These are phyloP conservation scores for Campoletis sonorensis DNA, from an alignment of 1,140 invertebrate species.

Conservation along the genomic window DNA sequence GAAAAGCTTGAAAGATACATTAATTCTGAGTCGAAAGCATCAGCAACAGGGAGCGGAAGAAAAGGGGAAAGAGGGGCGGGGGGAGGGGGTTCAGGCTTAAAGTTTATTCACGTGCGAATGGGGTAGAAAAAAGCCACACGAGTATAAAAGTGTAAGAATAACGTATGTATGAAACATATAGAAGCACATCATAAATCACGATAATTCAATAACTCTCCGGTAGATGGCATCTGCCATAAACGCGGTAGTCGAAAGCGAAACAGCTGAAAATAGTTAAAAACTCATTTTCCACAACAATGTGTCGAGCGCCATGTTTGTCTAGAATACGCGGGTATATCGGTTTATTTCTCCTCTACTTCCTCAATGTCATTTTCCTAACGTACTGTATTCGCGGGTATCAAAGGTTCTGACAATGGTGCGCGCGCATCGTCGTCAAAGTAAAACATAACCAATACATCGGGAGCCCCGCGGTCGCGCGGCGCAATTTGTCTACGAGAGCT, in stretches of 20 bases:
- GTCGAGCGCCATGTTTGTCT: neutral
- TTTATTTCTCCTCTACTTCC: slow-evolving; percentile 6
- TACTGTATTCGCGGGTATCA: slow-evolving; percentile 9
- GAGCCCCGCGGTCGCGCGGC: slow-evolving; percentile 12
- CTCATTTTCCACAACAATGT: slow-evolving; percentile 43
- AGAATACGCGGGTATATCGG: too few species aligned
- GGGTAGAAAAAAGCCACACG: neutral
- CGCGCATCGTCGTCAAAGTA: too few species aligned
- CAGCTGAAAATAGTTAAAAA: slow-evolving; percentile 49
- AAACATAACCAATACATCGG: neutral
- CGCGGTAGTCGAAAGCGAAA: neutral
- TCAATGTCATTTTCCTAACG: slow-evolving; percentile 21
- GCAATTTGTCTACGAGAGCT: slow-evolving; percentile 54
- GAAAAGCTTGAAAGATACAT: too few species aligned
- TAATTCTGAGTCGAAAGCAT: too few species aligned
- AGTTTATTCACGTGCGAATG: slow-evolving; percentile 28
- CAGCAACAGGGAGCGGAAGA: too few species aligned
- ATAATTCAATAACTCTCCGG: slow-evolving; percentile 39
- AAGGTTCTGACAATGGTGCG: neutral
- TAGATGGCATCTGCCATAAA: slow-evolving; percentile 32
- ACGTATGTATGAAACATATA: neutral
- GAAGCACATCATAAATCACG: slow-evolving; percentile 25
- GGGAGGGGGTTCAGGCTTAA: neutral
- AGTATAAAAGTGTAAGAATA: slow-evolving; percentile 6
- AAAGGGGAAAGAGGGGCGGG: too few species aligned